Percentiles rank a stretch among this genome's conserved stretches.
Evolutionary conservation across 2,888 invertebrate species (phyloP).

Genomic region (Zele albiditarsus): DNA sequence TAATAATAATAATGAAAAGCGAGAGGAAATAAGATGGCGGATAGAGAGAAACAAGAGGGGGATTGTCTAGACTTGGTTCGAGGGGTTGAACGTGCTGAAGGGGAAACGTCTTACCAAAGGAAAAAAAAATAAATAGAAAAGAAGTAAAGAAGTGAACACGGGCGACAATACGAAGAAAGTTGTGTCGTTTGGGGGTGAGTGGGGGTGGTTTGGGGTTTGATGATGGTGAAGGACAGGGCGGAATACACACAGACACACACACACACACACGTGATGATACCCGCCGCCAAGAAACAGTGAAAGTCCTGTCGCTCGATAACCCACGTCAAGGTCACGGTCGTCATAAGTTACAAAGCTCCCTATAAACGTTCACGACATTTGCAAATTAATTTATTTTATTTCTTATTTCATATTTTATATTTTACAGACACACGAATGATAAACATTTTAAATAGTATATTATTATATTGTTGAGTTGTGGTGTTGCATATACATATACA

Average conservation of each 20-base stretch:
- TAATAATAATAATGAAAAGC: neutral
- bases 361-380: conserved; percentile 50
- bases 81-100: conserved; percentile 31
- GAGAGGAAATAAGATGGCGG: conserved; percentile 20
- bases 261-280: neutral
- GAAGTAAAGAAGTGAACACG: neutral
- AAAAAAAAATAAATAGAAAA: neutral
- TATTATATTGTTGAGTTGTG: no score
- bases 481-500: no score
- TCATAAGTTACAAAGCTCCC: conserved; percentile 39
- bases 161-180: conserved; percentile 6
- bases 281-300: conserved; percentile 57
- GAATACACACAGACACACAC: conserved; percentile 9
- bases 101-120: conserved; percentile 5
- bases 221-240: conserved; percentile 9
- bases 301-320: conserved; percentile 71
- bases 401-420: neutral
- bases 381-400: neutral
- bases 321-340: conserved; percentile 69
- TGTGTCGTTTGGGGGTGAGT: conserved; percentile 5
- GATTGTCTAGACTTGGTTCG: conserved; percentile 61
- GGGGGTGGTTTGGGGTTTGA: neutral
- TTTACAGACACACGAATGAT: neutral
- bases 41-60: conserved; percentile 29
- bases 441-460: neutral